These are phyloP conservation scores for cat (Felis catus) DNA, from an alignment of 2,113 vertebrate genomes.

Conservation along the genomic window DNA sequence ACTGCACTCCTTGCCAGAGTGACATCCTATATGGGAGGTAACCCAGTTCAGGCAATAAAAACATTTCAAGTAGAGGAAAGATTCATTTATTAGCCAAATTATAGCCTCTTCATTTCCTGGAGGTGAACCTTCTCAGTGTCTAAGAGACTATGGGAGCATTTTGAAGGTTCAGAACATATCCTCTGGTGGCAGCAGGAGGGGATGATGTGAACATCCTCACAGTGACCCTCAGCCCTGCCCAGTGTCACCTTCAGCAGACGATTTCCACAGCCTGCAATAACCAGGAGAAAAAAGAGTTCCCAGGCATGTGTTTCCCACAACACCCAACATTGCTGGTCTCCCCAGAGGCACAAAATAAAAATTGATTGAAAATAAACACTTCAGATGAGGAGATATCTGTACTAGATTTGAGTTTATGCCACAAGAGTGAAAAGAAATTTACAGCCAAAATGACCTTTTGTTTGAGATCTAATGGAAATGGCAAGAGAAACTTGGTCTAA, in stretches of 20 bases:
- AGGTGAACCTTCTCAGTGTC: background rate
- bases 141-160: background rate
- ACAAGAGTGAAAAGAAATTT: background rate
- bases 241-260: background rate
- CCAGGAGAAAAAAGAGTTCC: background rate
- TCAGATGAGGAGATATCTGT: background rate
- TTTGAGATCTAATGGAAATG: background rate
- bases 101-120: background rate
- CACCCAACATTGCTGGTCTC: background rate
- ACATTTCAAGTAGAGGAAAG: background rate
- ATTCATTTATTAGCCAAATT: background rate
- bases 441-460: background rate
- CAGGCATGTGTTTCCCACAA: background rate
- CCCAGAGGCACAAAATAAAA: background rate
- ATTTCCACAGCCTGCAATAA: background rate
- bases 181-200: background rate
- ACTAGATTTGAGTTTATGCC: background rate
- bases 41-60: slow-evolving; percentile 13
- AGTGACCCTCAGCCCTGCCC: background rate
- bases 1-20: background rate
- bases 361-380: background rate
- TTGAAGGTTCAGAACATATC: background rate
- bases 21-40: background rate
- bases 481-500: background rate
- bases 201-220: too few relatives aligned